phyloP scores from a whole-genome alignment of 2,113 vertebrate species.

The Peromyscus maniculatus region DNA sequence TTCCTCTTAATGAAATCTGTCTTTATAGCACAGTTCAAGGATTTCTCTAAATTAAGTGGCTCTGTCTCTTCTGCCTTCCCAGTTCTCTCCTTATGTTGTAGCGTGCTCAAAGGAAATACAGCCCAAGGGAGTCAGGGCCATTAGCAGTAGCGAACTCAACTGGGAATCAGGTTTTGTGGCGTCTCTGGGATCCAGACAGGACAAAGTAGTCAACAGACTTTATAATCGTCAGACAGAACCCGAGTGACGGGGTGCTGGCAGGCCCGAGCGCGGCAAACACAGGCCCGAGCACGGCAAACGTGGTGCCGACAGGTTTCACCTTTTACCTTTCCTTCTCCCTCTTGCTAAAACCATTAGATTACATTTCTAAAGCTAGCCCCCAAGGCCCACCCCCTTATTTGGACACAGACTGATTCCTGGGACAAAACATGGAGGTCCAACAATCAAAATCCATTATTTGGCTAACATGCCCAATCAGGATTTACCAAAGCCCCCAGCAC shows the following conservation, averaged over 20 bases:
- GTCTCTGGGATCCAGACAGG: not conserved
- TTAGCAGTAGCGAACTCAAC: not conserved
- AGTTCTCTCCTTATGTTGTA: not conserved
- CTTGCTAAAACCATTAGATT: not conserved
- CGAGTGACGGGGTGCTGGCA: not conserved
- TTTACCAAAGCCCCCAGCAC: not conserved
- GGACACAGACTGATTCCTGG: not conserved
- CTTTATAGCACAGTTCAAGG: constrained; percentile 22
- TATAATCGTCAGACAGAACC: not conserved
- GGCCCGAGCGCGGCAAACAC: not conserved
- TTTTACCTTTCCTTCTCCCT: not conserved
- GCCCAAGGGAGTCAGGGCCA: not conserved
- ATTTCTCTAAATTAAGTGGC: constrained; percentile 53
- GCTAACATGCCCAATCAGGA: not conserved
- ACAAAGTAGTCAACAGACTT: not conserved
- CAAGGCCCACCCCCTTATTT: not conserved
- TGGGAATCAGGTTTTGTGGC: not conserved
- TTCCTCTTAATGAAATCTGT: constrained; percentile 54
- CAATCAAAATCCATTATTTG: not conserved
- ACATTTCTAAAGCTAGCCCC: not conserved
- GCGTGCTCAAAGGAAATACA: constrained; percentile 36
- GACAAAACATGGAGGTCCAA: not conserved
- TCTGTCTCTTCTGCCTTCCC: not conserved
- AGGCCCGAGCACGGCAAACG: not conserved
- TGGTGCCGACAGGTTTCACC: not conserved